Percentiles rank a stretch among this genome's conserved stretches.
phyloP scores from a whole-genome alignment of 2,888 invertebrate species.

The Parelbella ahira region DNA sequence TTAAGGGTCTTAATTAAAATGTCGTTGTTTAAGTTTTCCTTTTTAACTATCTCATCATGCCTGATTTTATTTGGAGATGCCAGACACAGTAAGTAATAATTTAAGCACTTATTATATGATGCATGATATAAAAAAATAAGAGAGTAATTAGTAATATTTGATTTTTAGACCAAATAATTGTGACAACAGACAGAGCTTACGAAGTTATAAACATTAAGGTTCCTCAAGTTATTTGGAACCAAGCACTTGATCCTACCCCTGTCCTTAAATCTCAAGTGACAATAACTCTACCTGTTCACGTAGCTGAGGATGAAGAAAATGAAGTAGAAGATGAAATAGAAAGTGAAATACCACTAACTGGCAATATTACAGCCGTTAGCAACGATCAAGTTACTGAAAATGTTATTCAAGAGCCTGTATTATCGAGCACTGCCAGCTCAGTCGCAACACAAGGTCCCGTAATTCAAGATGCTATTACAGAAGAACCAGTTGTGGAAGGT shows the following conservation, averaged over 20 bases:
- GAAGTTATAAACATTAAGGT: conserved; percentile 57
- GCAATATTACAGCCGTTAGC: conserved; percentile 32
- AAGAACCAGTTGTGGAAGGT: conserved; percentile 50
- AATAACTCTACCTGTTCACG: conserved; percentile 61
- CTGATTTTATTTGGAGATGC: conserved; percentile 30
- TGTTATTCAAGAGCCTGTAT: conserved; percentile 33
- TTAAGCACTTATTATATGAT: too few species aligned
- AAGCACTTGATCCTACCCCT: conserved; percentile 60
- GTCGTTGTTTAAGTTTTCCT: conserved; percentile 29
- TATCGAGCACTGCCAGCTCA: conserved; percentile 35
- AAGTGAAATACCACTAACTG: conserved; percentile 39
- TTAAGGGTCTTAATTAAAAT: conserved; percentile 8
- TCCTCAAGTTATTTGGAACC: conserved; percentile 54
- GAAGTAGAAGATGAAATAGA: conserved; percentile 37
- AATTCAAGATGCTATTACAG: conserved; percentile 40
- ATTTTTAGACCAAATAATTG: conserved; percentile 39
- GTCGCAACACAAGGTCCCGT: conserved; percentile 41
- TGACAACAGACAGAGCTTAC: conserved; percentile 48
- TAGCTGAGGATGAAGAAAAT: conserved; percentile 47
- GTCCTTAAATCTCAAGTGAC: conserved; percentile 66
- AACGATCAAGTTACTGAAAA: conserved; percentile 36
- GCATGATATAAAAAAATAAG: too few species aligned
- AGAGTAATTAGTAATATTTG: conserved; percentile 6
- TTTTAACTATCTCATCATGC: conserved; percentile 33
- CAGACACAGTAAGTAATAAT: conserved; percentile 39